Evolutionary conservation across 2,888 invertebrate genomes (phyloP).

Genomic region (Drosophila mettleri): DNA sequence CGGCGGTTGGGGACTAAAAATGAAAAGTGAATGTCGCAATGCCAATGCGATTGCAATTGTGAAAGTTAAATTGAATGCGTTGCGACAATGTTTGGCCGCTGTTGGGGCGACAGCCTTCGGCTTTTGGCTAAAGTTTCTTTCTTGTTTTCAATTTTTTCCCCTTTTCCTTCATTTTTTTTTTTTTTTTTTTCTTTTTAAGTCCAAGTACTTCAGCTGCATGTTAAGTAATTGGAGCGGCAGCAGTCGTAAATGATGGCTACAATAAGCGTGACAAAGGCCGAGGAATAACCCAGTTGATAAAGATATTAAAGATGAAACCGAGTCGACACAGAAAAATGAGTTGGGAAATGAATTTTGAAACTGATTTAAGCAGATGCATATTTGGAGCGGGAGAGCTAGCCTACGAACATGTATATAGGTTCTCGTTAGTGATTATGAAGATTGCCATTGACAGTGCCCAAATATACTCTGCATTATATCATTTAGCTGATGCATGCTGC

Average conservation of each 20-base stretch:
- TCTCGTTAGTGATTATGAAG: not conserved
- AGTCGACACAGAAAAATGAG: not conserved
- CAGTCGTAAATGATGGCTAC: constrained; percentile 46
- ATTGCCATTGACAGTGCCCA: not conserved
- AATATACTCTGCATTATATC: too few species aligned
- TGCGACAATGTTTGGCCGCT: constrained; percentile 53
- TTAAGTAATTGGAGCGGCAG: constrained; percentile 65
- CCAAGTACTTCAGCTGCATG: constrained; percentile 47
- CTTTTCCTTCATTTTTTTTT: constrained; percentile 6
- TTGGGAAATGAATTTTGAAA: not conserved
- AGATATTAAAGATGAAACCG: not conserved
- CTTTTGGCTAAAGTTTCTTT: constrained; percentile 37
- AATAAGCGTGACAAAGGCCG: constrained; percentile 8
- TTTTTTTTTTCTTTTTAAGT: constrained; percentile 4
- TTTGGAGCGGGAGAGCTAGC: not conserved
- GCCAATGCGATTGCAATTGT: constrained; percentile 67
- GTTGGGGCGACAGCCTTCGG: constrained; percentile 28
- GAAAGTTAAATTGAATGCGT: constrained; percentile 67
- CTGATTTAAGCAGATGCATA: too few species aligned
- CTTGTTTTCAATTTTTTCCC: not conserved
- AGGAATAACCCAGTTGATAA: not conserved
- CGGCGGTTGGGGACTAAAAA: constrained; percentile 28
- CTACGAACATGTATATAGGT: not conserved
- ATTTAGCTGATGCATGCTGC: too few species aligned
- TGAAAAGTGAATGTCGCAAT: constrained; percentile 68